These are phyloP conservation scores for Rhadina sibilatrix DNA, from an alignment of 2,113 vertebrate species.

Conservation along the genomic window DNA sequence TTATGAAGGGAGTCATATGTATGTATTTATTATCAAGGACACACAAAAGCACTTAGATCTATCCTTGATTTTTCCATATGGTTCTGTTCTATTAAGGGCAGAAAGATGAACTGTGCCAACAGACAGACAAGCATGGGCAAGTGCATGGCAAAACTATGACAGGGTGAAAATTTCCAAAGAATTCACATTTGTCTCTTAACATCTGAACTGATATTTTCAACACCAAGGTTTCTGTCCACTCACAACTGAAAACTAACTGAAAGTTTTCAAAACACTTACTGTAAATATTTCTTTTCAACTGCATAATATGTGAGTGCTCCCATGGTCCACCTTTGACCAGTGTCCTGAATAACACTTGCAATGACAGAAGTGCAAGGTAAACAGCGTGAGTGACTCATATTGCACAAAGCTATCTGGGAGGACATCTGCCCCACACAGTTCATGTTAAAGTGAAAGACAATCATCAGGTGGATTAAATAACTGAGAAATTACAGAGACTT, in stretches of 20 bases:
- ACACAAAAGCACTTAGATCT: neutral
- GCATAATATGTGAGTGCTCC: neutral
- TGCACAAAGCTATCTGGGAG: neutral
- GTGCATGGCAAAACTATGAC: neutral
- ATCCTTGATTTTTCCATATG: neutral
- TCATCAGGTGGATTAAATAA: neutral
- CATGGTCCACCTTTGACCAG: neutral
- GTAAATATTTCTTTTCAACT: neutral
- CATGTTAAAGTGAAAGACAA: neutral
- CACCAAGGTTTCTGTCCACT: neutral
- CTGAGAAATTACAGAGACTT: neutral
- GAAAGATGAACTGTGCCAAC: neutral
- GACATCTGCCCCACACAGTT: neutral
- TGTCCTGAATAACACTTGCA: neutral
- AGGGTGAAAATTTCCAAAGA: neutral
- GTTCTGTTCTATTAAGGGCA: neutral
- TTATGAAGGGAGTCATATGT: neutral
- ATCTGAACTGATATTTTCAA: neutral
- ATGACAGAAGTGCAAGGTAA: neutral
- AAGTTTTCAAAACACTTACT: neutral
- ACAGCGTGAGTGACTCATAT: neutral
- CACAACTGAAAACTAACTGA: neutral
- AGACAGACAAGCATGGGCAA: neutral
- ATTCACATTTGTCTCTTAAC: neutral
- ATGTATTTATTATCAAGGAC: neutral